A percentile compares a stretch with the other conserved stretches of the same genome.
Evolutionary conservation across 2,797 vertebrate genomes (phyloP).

Genomic region (Chiroxiphia lanceolata): DNA sequence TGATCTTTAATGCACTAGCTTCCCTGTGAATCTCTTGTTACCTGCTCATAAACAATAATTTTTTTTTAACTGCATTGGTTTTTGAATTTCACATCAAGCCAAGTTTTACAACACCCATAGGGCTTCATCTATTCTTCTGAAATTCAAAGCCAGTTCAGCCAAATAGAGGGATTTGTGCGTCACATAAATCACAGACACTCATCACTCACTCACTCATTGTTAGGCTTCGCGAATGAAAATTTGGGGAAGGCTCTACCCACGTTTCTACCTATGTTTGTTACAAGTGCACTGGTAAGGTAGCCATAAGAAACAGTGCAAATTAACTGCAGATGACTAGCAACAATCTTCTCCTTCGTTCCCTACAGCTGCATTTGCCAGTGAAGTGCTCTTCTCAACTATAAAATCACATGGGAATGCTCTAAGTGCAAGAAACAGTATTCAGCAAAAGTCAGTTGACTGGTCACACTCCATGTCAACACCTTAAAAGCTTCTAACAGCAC

Average conservation of each 20-base stretch:
- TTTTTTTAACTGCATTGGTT: not conserved
- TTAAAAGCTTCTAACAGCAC: not conserved
- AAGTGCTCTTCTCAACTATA: not conserved
- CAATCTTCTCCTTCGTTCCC: not conserved
- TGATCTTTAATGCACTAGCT: not conserved
- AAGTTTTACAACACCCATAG: not conserved
- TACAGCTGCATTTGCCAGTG: not conserved
- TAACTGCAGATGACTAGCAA: not conserved
- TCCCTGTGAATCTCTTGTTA: not conserved
- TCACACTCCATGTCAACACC: not conserved
- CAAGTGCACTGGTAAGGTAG: not conserved
- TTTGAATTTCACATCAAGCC: not conserved
- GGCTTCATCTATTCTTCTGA: not conserved
- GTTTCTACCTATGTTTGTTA: no score
- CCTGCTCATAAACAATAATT: not conserved
- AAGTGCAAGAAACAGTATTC: not conserved
- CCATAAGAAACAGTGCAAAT: not conserved
- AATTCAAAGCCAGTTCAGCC: not conserved
- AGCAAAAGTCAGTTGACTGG: not conserved
- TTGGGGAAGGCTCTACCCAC: no score
- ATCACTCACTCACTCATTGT: no score
- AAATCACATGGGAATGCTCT: not conserved
- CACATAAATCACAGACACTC: not conserved
- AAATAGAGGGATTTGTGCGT: not conserved
- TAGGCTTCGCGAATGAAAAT: no score